These are phyloP conservation scores for Miichthys miiuy DNA, from an alignment of 2,797 vertebrate species.

Conservation along the genomic window DNA sequence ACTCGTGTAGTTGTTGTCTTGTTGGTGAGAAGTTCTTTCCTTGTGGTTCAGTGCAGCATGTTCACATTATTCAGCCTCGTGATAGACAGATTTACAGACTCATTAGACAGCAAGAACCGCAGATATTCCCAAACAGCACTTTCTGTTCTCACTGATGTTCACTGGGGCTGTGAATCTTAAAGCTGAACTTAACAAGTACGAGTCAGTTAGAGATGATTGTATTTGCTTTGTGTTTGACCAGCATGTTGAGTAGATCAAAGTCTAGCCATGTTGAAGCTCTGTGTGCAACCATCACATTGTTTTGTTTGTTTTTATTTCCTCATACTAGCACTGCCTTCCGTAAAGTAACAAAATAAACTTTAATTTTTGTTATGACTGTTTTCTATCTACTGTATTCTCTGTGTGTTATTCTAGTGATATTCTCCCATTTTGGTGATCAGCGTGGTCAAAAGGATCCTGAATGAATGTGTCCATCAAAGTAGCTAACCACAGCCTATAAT, in stretches of 20 bases:
- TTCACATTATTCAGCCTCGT: background rate
- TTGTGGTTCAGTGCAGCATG: background rate
- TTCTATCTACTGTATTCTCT: background rate
- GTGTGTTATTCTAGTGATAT: background rate
- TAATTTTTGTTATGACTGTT: background rate
- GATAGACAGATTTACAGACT: background rate
- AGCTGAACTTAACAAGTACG: background rate
- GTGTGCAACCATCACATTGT: background rate
- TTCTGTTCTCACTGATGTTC: background rate
- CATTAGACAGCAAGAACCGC: background rate
- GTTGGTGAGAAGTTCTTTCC: background rate
- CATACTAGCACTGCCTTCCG: conserved; percentile 28
- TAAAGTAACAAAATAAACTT: conserved; percentile 23
- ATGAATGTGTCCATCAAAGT: background rate
- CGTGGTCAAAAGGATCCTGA: no score
- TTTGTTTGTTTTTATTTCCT: conserved; percentile 17
- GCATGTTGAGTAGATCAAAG: background rate
- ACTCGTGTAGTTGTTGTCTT: background rate
- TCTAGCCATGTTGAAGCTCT: background rate
- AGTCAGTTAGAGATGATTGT: background rate
- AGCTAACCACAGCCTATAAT: no score
- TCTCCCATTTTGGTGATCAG: background rate
- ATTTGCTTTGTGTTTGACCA: conserved; percentile 7
- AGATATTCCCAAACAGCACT: background rate
- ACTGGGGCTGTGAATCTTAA: no score